phyloP scores from a whole-genome alignment of 2,113 vertebrate genomes.

The Nestor notabilis region DNA sequence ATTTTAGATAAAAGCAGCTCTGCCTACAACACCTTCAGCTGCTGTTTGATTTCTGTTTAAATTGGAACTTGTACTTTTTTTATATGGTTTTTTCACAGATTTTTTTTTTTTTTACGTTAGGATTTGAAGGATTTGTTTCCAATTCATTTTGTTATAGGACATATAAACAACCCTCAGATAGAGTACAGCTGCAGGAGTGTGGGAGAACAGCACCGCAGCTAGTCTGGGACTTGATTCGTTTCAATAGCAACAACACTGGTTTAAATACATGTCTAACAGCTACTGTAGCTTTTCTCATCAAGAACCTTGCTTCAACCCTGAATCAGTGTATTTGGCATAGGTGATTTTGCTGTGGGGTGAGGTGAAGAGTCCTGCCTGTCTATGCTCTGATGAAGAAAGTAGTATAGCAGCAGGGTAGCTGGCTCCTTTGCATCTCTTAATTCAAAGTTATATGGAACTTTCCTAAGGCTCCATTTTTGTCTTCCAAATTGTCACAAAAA shows the following conservation, averaged over 20 bases:
- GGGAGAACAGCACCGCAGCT: not conserved
- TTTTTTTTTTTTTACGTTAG: not conserved
- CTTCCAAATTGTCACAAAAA: not conserved
- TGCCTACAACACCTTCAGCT: not conserved
- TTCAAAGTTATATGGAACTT: not conserved
- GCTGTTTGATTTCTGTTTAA: not conserved
- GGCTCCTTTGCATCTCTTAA: not conserved
- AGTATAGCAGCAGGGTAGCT: not conserved
- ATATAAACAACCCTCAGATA: not conserved
- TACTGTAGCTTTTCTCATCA: not conserved
- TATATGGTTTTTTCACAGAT: rapidly evolving
- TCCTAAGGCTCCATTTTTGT: not conserved
- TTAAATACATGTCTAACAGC: not conserved
- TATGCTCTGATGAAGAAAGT: not conserved
- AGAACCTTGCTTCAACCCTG: not conserved
- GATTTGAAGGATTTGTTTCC: not conserved
- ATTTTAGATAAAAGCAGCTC: not conserved
- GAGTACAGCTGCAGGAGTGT: not conserved
- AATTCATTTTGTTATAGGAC: not conserved
- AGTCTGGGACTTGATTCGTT: not conserved
- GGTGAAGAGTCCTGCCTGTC: not conserved
- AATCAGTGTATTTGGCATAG: not conserved
- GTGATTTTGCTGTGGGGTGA: not conserved
- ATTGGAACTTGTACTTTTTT: not conserved
- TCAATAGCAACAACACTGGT: not conserved